These are phyloP conservation scores for Heterochromis multidens DNA, from an alignment of 2,113 vertebrate genomes.

Conservation along the genomic window DNA sequence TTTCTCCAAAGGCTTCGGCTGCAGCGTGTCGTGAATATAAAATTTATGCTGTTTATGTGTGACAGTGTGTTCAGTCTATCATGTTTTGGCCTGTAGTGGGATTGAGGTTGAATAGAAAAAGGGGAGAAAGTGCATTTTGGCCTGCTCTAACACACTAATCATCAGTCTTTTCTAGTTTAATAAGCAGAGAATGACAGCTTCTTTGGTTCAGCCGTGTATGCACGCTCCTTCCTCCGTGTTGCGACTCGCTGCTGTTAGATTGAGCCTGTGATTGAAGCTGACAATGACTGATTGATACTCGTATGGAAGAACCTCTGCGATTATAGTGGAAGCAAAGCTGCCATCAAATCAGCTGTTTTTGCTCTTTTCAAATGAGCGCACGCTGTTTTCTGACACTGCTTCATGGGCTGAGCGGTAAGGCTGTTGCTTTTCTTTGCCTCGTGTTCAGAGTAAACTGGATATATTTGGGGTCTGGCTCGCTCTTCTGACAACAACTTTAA, in stretches of 20 bases:
- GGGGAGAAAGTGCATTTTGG: not conserved
- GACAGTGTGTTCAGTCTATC: not conserved
- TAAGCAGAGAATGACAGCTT: not conserved
- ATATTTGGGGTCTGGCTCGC: not conserved
- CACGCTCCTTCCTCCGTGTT: not conserved
- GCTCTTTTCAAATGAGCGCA: not conserved
- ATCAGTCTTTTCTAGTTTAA: not conserved
- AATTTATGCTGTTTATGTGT: not conserved
- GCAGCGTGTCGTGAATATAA: not conserved
- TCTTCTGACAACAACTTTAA: not conserved
- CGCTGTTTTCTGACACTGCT: not conserved
- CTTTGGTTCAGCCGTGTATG: not conserved
- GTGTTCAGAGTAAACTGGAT: not conserved
- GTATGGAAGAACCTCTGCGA: not conserved
- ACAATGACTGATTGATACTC: not conserved
- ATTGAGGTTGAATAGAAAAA: not conserved
- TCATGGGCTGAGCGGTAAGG: not conserved
- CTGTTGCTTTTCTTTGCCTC: not conserved
- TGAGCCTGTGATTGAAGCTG: not conserved
- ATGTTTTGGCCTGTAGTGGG: not conserved
- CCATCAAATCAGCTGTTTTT: not conserved
- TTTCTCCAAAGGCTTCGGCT: not conserved
- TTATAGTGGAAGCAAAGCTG: not conserved
- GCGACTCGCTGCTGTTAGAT: not conserved
- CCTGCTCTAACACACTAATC: not conserved